Base-by-base conservation (phyloP, 2,113 vertebrate species). In the Gnathochromis pfefferi region DNA sequence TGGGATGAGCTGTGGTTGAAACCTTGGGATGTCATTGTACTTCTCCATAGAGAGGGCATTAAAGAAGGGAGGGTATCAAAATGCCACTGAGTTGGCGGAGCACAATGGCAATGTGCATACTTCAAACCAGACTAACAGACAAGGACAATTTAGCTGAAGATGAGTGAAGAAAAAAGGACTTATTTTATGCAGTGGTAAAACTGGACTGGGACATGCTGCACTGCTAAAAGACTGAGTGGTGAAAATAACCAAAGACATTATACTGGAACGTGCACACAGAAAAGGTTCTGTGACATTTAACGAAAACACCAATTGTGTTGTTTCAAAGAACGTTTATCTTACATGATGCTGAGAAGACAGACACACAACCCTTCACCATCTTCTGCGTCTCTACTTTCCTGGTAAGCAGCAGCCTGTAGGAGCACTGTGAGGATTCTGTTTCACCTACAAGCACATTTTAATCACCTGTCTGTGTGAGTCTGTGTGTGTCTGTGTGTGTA, bases 11-110 rank as follows among this genome's bases (percentile, higher is more conserved):
- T 90, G 68, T 13, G n/a, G 45, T 81, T 79, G n/a, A 70, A 86
- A 81, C 89, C 81, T 85, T 26, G 58, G 87, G 87, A 86, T 49
- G 89, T 92, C 87, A 91, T 79, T 86, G 81, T 83, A 17, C 55
- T 17, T 86, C 70, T 81, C 84, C 16, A 81, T n/a, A 85, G 86
- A 68, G 55, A 85, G 33, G 31, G 11, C 54, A 51, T 17, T 57
- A 31, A 83, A 47, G 14, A 14, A 60, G 55, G 80, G 85, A 21
- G 23, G 17, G 1, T 9, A 53, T 33, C 14, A 21, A 13, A 79
- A 19, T 60, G 19, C 54, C 45, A 65, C 55, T 53, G 75, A 33
- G 82, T 13, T 33, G 19, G n/a, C 2, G 4, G 0, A 28, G 40
- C 40, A 47, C 40, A 26, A 47, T 47, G 21, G 40, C 40, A 5